Percentiles rank a stretch among this genome's conserved stretches.
Conservation (phyloP, 2,888 invertebrate genomes). For the Cosmopolites sordidus region DNA sequence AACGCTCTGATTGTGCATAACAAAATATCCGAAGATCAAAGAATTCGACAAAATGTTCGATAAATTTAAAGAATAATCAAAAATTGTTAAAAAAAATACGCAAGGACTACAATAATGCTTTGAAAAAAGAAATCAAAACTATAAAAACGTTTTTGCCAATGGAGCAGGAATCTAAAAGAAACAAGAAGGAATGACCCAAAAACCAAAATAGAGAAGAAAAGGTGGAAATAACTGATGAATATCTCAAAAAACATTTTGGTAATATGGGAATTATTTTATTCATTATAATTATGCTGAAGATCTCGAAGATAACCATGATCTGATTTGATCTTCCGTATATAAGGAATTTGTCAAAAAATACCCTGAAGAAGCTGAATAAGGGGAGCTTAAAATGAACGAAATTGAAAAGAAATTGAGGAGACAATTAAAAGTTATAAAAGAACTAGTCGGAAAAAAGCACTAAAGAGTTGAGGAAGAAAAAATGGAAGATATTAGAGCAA, state of each 20-base stretch:
- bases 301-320: conserved; percentile 7
- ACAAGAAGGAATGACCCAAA: conserved; percentile 2
- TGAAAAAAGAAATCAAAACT: conserved; percentile 33
- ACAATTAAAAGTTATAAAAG: conserved; percentile 24
- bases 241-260: conserved; percentile 29
- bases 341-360: conserved; percentile 13
- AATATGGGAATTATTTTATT: conserved; percentile 32
- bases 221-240: conserved; percentile 24
- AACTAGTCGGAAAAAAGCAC: conserved; percentile 16
- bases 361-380: conserved; percentile 7
- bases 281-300: no score
- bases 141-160: conserved; percentile 29
- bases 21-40: conserved; percentile 34
- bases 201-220: conserved; percentile 13
- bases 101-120: conserved; percentile 37
- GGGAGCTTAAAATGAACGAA: conserved; percentile 21
- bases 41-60: conserved; percentile 33
- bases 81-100: conserved; percentile 31
- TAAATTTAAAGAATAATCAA: conserved; percentile 31
- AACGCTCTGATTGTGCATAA: conserved; percentile 32
- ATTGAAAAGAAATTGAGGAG: conserved; percentile 25
- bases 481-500: not conserved
- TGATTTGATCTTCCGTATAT: not conserved
- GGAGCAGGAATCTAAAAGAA: conserved; percentile 12
- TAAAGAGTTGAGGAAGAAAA: conserved; percentile 8